These are phyloP conservation scores for Priapulus caudatus DNA, from an alignment of 2,888 invertebrate genomes.

Conservation along the genomic window DNA sequence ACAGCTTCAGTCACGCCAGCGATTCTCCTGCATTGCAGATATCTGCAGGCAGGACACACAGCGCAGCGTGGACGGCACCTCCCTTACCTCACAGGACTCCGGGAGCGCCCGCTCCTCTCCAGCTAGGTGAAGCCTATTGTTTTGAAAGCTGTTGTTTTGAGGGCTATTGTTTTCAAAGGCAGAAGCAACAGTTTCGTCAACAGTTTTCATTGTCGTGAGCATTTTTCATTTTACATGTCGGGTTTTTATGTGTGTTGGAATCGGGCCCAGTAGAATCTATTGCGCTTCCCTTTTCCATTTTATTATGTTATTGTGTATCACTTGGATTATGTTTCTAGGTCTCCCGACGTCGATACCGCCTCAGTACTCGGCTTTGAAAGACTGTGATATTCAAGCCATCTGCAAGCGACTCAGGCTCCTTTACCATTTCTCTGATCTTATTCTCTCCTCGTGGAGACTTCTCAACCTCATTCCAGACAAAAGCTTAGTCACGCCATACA, in stretches of 20 bases:
- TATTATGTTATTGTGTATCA: too few species aligned
- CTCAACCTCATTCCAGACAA: constrained; percentile 26
- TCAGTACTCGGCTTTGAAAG: constrained; percentile 47
- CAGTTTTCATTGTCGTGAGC: too few species aligned
- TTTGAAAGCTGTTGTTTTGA: too few species aligned
- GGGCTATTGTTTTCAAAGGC: too few species aligned
- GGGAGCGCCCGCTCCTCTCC: constrained; percentile 43
- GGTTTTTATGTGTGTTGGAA: too few species aligned
- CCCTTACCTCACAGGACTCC: constrained; percentile 41
- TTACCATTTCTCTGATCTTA: constrained; percentile 50
- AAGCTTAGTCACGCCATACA: neutral
- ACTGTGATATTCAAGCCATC: constrained; percentile 43
- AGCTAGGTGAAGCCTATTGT: constrained; percentile 38
- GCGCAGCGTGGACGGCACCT: constrained; percentile 50
- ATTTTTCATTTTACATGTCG: too few species aligned
- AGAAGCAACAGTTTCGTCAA: too few species aligned
- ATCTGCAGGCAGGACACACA: constrained; percentile 51
- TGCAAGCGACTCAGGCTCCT: constrained; percentile 47
- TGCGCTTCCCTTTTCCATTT: too few species aligned
- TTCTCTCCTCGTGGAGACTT: constrained; percentile 47
- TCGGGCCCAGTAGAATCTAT: too few species aligned
- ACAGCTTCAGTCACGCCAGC: too few species aligned
- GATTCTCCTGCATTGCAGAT: too few species aligned
- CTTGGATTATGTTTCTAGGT: too few species aligned
- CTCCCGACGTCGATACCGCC: constrained; percentile 46